Evolutionary conservation across 1,140 invertebrate genomes (phyloP).

Genomic region (Penaeus japonicus): DNA sequence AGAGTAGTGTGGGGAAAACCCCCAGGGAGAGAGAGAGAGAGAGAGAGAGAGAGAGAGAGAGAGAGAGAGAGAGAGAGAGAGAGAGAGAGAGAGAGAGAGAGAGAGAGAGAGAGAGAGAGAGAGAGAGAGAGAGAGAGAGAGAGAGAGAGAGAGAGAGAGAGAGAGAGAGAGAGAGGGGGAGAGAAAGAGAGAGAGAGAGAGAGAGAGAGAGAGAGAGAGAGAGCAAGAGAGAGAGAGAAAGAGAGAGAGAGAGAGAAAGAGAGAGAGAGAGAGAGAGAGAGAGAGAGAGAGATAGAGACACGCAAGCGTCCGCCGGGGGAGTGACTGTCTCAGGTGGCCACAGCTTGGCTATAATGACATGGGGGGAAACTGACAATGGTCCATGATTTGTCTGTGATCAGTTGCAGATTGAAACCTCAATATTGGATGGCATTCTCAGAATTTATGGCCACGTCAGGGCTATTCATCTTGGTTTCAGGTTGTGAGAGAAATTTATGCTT

Average conservation of each 20-base stretch:
- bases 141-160: background rate
- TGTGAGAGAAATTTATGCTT: too few relatives aligned
- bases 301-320: too few relatives aligned
- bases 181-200: too few relatives aligned
- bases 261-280: conserved; percentile 15
- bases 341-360: background rate
- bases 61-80: background rate
- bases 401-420: conserved; percentile 23
- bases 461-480: background rate
- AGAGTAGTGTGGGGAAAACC: too few relatives aligned
- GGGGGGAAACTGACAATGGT: conserved; percentile 6
- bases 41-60: background rate
- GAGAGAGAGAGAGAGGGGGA: too few relatives aligned
- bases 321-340: background rate
- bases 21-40: too few relatives aligned
- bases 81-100: conserved; percentile 17
- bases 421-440: background rate
- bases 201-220: background rate
- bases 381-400: conserved; percentile 25
- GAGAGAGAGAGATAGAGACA: background rate
- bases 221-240: conserved; percentile 10
- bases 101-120: background rate
- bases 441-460: conserved; percentile 4
- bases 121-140: too few relatives aligned
- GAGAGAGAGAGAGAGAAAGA: conserved; percentile 15